Conservation (phyloP, 64 coral and sea anemone species). For the Platygyra sinensis region DNA sequence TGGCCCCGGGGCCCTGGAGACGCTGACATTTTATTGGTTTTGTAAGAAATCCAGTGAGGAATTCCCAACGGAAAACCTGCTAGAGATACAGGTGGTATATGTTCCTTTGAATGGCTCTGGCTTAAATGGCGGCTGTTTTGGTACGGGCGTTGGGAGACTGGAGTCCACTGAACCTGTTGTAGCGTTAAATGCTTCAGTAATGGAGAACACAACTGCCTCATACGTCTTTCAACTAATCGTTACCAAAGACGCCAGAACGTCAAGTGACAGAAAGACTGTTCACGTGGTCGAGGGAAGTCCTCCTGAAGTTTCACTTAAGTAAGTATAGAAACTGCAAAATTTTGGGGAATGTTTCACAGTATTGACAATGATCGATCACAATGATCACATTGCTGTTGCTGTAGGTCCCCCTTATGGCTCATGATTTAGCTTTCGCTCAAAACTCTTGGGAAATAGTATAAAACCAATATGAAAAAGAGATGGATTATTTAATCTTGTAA, state of each 20-base stretch:
- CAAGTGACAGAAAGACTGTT: background rate
- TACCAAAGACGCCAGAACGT: background rate
- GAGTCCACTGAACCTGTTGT: background rate
- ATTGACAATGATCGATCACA: background rate
- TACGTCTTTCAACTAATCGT: conserved; percentile 17
- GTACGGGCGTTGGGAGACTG: conserved; percentile 24
- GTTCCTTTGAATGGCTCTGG: background rate
- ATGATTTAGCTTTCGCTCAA: too few relatives aligned
- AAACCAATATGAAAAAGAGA: too few relatives aligned
- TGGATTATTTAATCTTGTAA: too few relatives aligned
- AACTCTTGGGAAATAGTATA: too few relatives aligned
- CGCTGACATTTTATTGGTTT: conserved; percentile 11
- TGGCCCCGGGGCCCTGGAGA: background rate
- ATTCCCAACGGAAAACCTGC: background rate
- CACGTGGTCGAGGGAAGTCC: conserved; percentile 16
- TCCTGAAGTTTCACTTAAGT: conserved; percentile 18
- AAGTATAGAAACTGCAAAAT: background rate
- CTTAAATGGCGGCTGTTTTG: conserved; percentile 13
- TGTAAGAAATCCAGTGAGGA: conserved; percentile 8
- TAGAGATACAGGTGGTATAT: background rate
- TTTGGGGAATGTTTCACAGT: background rate
- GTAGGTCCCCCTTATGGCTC: too few relatives aligned
- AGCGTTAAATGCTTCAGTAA: background rate
- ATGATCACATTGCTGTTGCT: too few relatives aligned
- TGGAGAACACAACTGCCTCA: background rate